These are phyloP conservation scores for Tribolium freemani DNA, from an alignment of 2,888 invertebrate species.

Conservation along the genomic window DNA sequence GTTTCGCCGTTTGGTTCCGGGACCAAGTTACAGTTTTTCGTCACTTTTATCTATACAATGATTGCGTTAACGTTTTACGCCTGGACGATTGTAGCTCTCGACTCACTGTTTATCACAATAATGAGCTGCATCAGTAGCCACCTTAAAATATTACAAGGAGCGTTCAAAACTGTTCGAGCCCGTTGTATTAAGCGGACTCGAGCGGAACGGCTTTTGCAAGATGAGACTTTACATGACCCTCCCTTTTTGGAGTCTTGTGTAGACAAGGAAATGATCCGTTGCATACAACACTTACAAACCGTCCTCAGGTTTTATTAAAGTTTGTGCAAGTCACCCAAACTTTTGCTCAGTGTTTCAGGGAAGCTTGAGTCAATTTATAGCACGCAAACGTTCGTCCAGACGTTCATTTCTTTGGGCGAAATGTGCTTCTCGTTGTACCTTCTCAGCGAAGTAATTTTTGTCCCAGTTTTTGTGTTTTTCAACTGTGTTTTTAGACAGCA, in stretches of 20 bases:
- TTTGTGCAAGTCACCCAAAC: neutral
- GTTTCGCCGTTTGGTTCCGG: slow-evolving; percentile 46
- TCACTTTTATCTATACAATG: slow-evolving; percentile 42
- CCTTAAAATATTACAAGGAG: slow-evolving; percentile 48
- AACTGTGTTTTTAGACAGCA: slow-evolving; percentile 28
- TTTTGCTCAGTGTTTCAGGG: slow-evolving; percentile 43
- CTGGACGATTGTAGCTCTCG: slow-evolving; percentile 49
- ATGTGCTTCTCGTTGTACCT: slow-evolving; percentile 52
- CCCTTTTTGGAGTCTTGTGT: slow-evolving; percentile 40
- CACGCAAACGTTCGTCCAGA: slow-evolving; percentile 49
- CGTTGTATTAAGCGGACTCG: slow-evolving; percentile 36
- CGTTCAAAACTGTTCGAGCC: slow-evolving; percentile 44
- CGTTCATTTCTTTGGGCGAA: slow-evolving; percentile 48
- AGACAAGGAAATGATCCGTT: slow-evolving; percentile 48
- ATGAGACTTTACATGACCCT: slow-evolving; percentile 32
- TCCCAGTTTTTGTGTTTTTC: neutral
- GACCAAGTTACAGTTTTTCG: slow-evolving; percentile 35
- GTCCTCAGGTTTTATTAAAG: slow-evolving; percentile 39
- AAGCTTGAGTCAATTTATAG: slow-evolving; percentile 51
- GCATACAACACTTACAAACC: slow-evolving; percentile 50
- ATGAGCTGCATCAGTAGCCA: slow-evolving; percentile 52
- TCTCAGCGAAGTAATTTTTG: slow-evolving; percentile 42
- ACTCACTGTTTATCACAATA: slow-evolving; percentile 49
- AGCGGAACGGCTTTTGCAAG: neutral
- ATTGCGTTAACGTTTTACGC: slow-evolving; percentile 40